Evolutionary conservation across 2,113 vertebrate genomes (phyloP).

Genomic region (Catharus bicknelli): DNA sequence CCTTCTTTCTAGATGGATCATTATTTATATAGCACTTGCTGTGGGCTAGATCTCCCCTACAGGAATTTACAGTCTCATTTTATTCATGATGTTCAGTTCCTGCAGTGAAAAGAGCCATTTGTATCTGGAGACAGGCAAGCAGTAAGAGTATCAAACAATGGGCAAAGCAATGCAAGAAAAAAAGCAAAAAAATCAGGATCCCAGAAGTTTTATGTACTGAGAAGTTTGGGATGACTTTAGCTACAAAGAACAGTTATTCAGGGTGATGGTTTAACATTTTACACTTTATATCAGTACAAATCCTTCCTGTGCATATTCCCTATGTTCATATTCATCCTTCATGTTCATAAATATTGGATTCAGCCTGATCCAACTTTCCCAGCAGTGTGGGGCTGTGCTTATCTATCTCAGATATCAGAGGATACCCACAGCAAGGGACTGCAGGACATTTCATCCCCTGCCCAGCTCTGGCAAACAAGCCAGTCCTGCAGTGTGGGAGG

Average conservation of each 20-base stretch:
- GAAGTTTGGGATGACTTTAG: neutral
- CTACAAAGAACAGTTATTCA: neutral
- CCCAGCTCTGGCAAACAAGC: neutral
- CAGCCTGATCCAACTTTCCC: neutral
- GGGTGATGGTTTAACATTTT: rapidly evolving
- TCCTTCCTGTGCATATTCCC: neutral
- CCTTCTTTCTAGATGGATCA: neutral
- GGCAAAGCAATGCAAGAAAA: neutral
- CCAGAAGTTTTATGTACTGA: neutral
- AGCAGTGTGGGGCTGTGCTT: neutral
- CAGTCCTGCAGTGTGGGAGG: neutral
- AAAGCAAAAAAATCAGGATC: neutral
- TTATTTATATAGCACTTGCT: constrained; percentile 1
- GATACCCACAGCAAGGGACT: rapidly evolving
- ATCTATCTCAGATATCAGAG: neutral
- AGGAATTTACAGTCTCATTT: constrained; percentile 31
- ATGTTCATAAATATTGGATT: neutral
- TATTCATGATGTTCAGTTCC: constrained; percentile 7
- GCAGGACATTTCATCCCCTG: neutral
- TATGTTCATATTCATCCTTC: neutral
- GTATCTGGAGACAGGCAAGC: neutral
- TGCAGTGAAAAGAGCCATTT: neutral
- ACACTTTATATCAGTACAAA: neutral
- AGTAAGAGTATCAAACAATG: neutral
- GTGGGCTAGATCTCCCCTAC: neutral